Evolutionary conservation across 2,797 vertebrate genomes (phyloP).

Genomic region (Siniperca undulata): DNA sequence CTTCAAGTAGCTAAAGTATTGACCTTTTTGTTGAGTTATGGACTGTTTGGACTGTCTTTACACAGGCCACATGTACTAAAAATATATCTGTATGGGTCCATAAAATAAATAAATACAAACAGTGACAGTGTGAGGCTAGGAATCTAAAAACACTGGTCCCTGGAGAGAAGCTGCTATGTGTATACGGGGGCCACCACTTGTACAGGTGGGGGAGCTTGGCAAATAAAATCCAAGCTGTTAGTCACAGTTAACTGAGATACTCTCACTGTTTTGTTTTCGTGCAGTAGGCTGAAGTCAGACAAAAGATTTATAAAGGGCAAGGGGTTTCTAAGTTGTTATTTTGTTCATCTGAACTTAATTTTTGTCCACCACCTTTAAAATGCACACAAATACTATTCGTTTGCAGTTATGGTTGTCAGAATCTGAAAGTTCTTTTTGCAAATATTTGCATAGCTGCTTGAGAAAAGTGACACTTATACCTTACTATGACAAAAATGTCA

Average conservation of each 20-base stretch:
- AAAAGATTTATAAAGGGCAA: not conserved
- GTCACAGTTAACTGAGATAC: constrained; percentile 26
- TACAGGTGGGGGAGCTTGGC: not conserved
- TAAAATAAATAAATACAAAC: not conserved
- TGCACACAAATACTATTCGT: not conserved
- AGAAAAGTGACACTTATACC: not conserved
- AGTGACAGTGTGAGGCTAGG: constrained; percentile 12
- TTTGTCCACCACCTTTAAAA: not conserved
- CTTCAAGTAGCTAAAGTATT: not conserved
- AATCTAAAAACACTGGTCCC: constrained; percentile 20
- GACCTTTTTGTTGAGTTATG: constrained; percentile 6
- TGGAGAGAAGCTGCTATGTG: constrained; percentile 12
- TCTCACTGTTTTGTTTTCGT: constrained; percentile 1
- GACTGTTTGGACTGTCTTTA: not conserved
- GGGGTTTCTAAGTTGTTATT: not conserved
- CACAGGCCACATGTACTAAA: not conserved
- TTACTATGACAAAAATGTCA: constrained; percentile 2
- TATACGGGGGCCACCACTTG: not conserved
- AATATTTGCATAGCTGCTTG: not conserved
- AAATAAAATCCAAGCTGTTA: constrained; percentile 29
- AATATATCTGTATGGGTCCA: not conserved
- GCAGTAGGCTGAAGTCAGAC: not conserved
- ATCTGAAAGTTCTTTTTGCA: not conserved
- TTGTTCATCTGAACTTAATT: not conserved
- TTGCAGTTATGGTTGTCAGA: not conserved